These are phyloP conservation scores for Chelonus formosanus DNA, from an alignment of 2,888 invertebrate genomes.

Conservation along the genomic window DNA sequence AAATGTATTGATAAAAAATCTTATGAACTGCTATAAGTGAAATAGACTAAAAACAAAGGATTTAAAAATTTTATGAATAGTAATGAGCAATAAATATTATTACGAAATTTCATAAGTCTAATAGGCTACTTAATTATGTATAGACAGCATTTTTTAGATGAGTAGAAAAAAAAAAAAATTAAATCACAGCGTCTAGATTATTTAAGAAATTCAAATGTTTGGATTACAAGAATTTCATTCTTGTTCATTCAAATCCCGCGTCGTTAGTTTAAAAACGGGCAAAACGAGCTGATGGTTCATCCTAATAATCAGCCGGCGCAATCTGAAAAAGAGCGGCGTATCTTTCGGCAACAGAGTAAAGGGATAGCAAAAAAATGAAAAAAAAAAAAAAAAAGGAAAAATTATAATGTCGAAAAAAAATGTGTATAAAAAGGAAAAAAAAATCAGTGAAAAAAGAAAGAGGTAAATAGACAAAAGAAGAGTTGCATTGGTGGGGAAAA, in stretches of 20 bases:
- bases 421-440: slow-evolving; percentile 13
- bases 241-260: slow-evolving; percentile 37
- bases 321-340: slow-evolving; percentile 51
- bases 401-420: slow-evolving; percentile 4
- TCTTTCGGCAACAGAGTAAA: slow-evolving; percentile 39
- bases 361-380: slow-evolving; percentile 30
- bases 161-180: slow-evolving; percentile 14
- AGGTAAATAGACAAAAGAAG: slow-evolving; percentile 25
- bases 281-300: slow-evolving; percentile 12
- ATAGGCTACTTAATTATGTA: background rate
- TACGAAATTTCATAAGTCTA: too few relatives aligned
- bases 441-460: slow-evolving; percentile 31
- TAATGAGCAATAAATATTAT: too few relatives aligned
- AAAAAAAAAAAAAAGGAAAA: slow-evolving; percentile 14
- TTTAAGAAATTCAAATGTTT: slow-evolving; percentile 57
- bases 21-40: too few relatives aligned
- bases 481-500: background rate
- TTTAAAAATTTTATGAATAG: too few relatives aligned
- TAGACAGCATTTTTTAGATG: background rate
- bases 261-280: slow-evolving; percentile 32
- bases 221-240: slow-evolving; percentile 47
- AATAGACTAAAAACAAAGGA: too few relatives aligned
- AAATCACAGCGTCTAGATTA: slow-evolving; percentile 27
- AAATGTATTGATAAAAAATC: too few relatives aligned
- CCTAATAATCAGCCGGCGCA: slow-evolving; percentile 50